A percentile compares a stretch with the other conserved stretches of the same genome.
Conservation (phyloP, 2,113 vertebrate genomes). For the Alligator sinensis region DNA sequence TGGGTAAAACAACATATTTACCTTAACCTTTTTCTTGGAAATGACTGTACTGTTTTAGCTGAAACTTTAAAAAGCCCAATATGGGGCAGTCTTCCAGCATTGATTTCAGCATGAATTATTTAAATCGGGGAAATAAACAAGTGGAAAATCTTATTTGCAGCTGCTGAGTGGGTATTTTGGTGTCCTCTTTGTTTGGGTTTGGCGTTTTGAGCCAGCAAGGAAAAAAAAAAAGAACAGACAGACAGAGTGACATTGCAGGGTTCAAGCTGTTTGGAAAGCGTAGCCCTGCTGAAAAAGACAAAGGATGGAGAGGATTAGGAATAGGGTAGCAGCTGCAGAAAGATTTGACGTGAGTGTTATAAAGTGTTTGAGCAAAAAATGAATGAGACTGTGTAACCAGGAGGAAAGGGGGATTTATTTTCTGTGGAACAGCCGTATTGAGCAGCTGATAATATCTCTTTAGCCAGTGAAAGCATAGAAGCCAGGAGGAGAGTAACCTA, state of each 20-base stretch:
- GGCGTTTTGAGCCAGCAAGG: not conserved
- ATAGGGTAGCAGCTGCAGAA: conserved; percentile 20
- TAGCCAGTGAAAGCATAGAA: not conserved
- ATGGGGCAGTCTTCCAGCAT: not conserved
- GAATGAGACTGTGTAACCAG: conserved; percentile 18
- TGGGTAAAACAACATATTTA: not conserved
- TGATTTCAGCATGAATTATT: not conserved
- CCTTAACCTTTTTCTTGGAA: not conserved
- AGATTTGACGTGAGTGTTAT: conserved; percentile 60
- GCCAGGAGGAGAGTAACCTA: fast-evolving
- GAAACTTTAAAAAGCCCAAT: not conserved
- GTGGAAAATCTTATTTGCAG: not conserved
- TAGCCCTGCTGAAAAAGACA: not conserved
- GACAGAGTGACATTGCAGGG: not conserved
- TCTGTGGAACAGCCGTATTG: not conserved
- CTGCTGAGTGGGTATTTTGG: not conserved
- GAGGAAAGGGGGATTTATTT: conserved; percentile 41
- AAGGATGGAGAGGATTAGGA: conserved; percentile 39
- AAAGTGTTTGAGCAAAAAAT: conserved; percentile 57
- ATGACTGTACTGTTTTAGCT: not conserved
- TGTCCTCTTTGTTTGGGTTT: conserved; percentile 13
- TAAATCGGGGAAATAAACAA: not conserved
- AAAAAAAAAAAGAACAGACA: not conserved
- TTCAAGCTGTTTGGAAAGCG: conserved; percentile 10
- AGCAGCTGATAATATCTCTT: conserved; percentile 54